Conservation (phyloP, 2,797 vertebrate species). For the Siniperca scherzeri region DNA sequence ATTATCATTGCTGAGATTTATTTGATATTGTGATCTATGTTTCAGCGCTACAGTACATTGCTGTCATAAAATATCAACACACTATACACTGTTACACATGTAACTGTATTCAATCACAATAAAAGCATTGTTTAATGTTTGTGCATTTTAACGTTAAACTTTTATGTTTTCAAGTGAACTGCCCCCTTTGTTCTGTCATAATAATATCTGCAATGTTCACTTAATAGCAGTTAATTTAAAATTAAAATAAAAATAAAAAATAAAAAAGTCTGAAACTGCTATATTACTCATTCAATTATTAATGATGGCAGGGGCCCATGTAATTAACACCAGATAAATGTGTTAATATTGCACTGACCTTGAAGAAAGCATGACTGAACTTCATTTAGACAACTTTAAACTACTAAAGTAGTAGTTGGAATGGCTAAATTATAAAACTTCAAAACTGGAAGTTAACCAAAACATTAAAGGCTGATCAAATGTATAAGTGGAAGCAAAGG, state of each 20-base stretch:
- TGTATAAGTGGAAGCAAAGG: background rate
- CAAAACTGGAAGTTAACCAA: background rate
- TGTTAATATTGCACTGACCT: slow-evolving; percentile 24
- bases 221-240: slow-evolving; percentile 18
- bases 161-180: background rate
- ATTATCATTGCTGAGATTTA: background rate
- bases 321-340: slow-evolving; percentile 34
- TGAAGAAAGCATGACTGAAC: slow-evolving; percentile 11
- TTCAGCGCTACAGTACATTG: background rate
- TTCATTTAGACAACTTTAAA: slow-evolving; percentile 14
- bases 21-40: background rate
- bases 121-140: background rate
- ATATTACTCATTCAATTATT: slow-evolving; percentile 36
- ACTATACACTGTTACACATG: background rate
- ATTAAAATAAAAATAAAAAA: slow-evolving; percentile 6
- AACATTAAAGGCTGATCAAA: background rate
- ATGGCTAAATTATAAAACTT: background rate
- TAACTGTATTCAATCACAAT: background rate
- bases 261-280: background rate
- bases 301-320: slow-evolving; percentile 42
- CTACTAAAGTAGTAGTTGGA: background rate
- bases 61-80: background rate
- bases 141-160: background rate
- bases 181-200: background rate
- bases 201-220: slow-evolving; percentile 7